These are phyloP conservation scores for Thinocorus orbignyianus DNA, from an alignment of 2,113 vertebrate genomes.

Conservation along the genomic window DNA sequence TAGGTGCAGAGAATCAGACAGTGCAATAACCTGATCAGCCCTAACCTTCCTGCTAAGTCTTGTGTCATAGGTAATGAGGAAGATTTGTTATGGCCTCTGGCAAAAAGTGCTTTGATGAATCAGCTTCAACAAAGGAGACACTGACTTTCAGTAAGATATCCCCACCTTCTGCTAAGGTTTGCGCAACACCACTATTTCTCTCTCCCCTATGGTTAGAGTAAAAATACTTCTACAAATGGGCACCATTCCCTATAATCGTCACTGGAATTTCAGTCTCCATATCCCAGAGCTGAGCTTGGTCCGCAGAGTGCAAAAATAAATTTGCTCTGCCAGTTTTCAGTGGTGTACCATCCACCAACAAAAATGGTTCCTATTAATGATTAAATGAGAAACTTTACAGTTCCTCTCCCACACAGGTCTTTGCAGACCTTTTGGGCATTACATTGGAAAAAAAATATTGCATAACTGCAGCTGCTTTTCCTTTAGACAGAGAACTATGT, in stretches of 20 bases:
- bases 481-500: constrained; percentile 11
- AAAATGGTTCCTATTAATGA: not conserved
- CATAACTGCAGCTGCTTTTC: constrained; percentile 37
- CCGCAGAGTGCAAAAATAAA: not conserved
- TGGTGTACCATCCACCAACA: not conserved
- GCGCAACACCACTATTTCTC: not conserved
- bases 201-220: not conserved
- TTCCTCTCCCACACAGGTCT: not conserved
- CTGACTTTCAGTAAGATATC: not conserved
- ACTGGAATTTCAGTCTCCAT: not conserved
- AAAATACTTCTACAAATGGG: not conserved
- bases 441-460: not conserved
- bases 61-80: not conserved
- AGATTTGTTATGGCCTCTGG: not conserved
- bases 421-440: not conserved
- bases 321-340: not conserved
- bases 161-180: not conserved
- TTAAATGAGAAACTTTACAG: not conserved
- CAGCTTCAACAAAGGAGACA: not conserved
- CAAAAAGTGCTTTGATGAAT: not conserved
- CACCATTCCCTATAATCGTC: not conserved
- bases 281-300: not conserved
- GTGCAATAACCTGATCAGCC: not conserved
- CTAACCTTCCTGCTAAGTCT: not conserved
- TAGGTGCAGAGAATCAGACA: not conserved